A percentile compares a stretch with the other conserved stretches of the same genome.
These are phyloP conservation scores for Elegia similella DNA, from an alignment of 2,888 invertebrate species.

Conservation along the genomic window DNA sequence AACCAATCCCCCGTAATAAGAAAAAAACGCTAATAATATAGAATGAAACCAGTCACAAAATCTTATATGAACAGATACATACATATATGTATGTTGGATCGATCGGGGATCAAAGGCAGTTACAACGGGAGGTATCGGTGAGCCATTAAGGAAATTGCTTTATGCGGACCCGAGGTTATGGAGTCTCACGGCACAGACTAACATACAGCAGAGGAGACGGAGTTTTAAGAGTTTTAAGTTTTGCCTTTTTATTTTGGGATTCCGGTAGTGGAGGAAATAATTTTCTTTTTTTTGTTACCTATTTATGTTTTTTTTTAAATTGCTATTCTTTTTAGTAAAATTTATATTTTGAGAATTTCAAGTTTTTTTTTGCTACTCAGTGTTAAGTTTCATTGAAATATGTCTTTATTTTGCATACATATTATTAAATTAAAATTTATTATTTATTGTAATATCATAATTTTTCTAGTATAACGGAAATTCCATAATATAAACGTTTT, in stretches of 20 bases:
- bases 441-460: too few relatives aligned
- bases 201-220: conserved; percentile 3
- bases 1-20: neutral
- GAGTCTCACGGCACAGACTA: conserved; percentile 23
- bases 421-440: too few relatives aligned
- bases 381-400: too few relatives aligned
- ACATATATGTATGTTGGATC: conserved; percentile 23
- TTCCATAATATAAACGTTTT: too few relatives aligned
- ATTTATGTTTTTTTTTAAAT: too few relatives aligned
- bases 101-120: conserved; percentile 48
- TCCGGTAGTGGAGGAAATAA: neutral
- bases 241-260: neutral
- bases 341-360: too few relatives aligned
- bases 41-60: conserved; percentile 6
- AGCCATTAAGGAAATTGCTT: conserved; percentile 76
- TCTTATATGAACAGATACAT: conserved; percentile 6
- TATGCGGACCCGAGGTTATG: conserved; percentile 47
- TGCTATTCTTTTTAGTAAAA: too few relatives aligned
- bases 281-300: neutral
- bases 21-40: neutral
- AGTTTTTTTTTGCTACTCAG: too few relatives aligned
- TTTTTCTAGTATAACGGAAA: too few relatives aligned
- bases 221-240: conserved; percentile 1
- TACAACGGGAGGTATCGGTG: conserved; percentile 49
- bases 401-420: too few relatives aligned